Evolutionary conservation across 2,797 vertebrate species (phyloP).

Genomic region (Tapera naevia): DNA sequence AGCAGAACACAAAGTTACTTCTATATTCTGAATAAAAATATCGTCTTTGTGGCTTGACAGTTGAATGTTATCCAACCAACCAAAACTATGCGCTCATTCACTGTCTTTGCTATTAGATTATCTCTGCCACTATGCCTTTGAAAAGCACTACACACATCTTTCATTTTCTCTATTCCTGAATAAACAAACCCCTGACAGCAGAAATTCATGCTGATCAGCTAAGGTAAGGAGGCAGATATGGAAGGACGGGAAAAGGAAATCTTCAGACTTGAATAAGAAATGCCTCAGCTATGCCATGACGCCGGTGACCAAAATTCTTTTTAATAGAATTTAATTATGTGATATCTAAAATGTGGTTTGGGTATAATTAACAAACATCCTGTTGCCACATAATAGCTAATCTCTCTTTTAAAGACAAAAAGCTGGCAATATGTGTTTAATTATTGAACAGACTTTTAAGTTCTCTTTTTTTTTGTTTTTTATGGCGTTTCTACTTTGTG

Average conservation of each 20-base stretch:
- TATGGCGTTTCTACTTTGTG: neutral
- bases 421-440: neutral
- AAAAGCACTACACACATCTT: neutral
- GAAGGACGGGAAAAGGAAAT: neutral
- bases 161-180: neutral
- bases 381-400: neutral
- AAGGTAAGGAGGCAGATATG: neutral
- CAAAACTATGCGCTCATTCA: neutral
- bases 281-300: neutral
- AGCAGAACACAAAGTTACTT: neutral
- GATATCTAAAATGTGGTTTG: neutral
- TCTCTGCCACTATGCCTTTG: neutral
- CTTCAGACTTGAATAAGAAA: neutral
- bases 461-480: neutral
- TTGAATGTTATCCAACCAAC: neutral
- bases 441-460: neutral
- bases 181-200: neutral
- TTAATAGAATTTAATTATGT: neutral
- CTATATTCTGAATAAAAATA: constrained; percentile 14
- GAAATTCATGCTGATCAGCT: neutral
- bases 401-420: neutral
- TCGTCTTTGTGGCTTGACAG: neutral
- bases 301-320: neutral
- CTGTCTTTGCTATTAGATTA: neutral
- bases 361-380: neutral